phyloP scores from a whole-genome alignment of 2,888 invertebrate genomes.

The Rhingia campestris region DNA sequence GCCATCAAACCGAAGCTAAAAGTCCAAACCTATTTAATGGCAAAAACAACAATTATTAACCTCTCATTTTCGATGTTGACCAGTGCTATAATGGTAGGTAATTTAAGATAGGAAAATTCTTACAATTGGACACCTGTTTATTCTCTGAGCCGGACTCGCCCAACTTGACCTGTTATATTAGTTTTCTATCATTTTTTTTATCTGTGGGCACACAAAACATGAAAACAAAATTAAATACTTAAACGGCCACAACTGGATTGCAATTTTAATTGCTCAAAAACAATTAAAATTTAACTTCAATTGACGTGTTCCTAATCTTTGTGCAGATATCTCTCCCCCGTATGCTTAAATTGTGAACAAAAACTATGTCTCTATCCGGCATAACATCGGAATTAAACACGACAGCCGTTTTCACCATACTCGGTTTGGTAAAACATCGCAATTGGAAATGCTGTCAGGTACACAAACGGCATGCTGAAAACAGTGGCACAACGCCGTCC shows the following conservation, averaged over 20 bases:
- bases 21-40: no score
- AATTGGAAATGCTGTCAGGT: slow-evolving; percentile 59
- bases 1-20: no score
- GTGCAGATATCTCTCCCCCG: slow-evolving; percentile 36
- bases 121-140: no score
- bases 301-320: slow-evolving; percentile 45
- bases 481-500: slow-evolving; percentile 40
- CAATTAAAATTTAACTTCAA: slow-evolving; percentile 52
- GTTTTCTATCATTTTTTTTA: no score
- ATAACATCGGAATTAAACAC: slow-evolving; percentile 62
- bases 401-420: slow-evolving; percentile 60
- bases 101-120: no score
- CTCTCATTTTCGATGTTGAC: no score
- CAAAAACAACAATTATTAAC: no score
- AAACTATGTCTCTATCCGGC: slow-evolving; percentile 27
- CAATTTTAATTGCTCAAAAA: slow-evolving; percentile 3
- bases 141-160: no score
- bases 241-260: not conserved
- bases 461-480: slow-evolving; percentile 22
- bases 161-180: no score
- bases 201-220: not conserved
- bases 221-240: not conserved
- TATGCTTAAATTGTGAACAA: slow-evolving; percentile 8
- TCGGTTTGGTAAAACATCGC: slow-evolving; percentile 43
- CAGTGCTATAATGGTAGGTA: no score